phyloP scores from a whole-genome alignment of 1,140 invertebrate genomes.

The Drosophila saltans region DNA sequence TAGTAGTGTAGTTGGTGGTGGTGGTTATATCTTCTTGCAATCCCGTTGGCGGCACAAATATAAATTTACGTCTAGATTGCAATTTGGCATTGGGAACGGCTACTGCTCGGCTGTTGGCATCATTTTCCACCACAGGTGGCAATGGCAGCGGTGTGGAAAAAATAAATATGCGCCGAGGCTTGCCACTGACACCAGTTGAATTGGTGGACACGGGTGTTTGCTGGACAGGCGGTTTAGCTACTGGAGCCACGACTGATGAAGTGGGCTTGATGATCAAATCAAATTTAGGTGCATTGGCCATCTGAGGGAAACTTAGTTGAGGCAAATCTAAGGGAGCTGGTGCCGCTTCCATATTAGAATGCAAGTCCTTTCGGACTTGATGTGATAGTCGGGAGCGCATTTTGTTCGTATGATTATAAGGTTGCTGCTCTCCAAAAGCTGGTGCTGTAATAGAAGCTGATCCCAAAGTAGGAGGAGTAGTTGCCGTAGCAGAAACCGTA shows the following conservation, averaged over 20 bases:
- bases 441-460: not conserved
- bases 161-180: not conserved
- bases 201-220: not conserved
- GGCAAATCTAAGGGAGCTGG: conserved; percentile 85
- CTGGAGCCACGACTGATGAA: not conserved
- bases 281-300: conserved; percentile 85
- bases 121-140: not conserved
- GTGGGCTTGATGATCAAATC: conserved; percentile 73
- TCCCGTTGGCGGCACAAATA: not conserved
- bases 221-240: not conserved
- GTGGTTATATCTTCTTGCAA: not conserved
- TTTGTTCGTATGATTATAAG: conserved; percentile 82
- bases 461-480: not conserved
- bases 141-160: not conserved
- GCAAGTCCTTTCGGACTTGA: conserved; percentile 55
- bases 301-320: conserved; percentile 86
- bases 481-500: not conserved
- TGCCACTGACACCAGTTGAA: not conserved
- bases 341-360: conserved; percentile 72
- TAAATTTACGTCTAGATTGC: not conserved
- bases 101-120: too few relatives aligned
- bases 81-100: not conserved
- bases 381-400: conserved; percentile 79
- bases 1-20: not conserved
- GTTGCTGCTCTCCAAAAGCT: conserved; percentile 12